These are phyloP conservation scores for Aulostomus chinensis DNA, from an alignment of 2,797 vertebrate genomes.

Conservation along the genomic window DNA sequence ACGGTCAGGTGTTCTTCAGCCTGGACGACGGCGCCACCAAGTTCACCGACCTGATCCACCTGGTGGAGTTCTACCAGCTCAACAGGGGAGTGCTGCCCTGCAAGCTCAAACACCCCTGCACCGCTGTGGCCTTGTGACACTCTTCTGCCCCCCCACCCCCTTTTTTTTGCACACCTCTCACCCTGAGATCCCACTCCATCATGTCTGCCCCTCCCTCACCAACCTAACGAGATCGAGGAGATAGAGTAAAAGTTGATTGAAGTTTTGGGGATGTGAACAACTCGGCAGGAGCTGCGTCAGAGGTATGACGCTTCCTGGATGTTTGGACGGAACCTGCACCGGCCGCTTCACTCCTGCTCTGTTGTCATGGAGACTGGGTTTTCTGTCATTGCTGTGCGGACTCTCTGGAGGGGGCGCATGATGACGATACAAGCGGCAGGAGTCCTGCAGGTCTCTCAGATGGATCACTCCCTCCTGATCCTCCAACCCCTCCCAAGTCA, in stretches of 20 bases:
- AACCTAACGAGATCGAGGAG: constrained; percentile 38
- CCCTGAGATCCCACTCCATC: constrained; percentile 20
- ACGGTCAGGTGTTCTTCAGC: constrained; percentile 96
- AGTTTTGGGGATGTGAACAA: constrained; percentile 31
- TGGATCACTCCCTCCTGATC: constrained; percentile 13
- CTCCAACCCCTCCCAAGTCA: constrained; percentile 10
- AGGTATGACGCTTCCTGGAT: constrained; percentile 27
- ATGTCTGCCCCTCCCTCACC: constrained; percentile 31
- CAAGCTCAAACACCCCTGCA: constrained; percentile 98
- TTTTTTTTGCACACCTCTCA: constrained; percentile 66
- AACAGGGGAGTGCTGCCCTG: constrained; percentile 97
- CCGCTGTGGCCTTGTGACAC: constrained; percentile 97
- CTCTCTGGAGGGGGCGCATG: constrained; percentile 23
- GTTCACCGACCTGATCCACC: constrained; percentile 97
- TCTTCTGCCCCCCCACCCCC: constrained; percentile 24
- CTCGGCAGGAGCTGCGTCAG: constrained; percentile 15
- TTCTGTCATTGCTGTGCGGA: constrained; percentile 24
- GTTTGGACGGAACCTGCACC: constrained; percentile 17
- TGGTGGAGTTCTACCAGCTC: constrained; percentile 99
- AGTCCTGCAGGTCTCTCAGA: constrained; percentile 24
- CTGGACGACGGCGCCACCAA: constrained; percentile 97
- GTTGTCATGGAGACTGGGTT: constrained; percentile 22
- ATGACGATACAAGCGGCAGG: constrained; percentile 25
- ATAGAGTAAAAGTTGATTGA: constrained; percentile 33
- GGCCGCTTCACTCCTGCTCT: constrained; percentile 15